Base-by-base conservation (phyloP, 2,797 vertebrate species). In the Scarus forsteni region DNA sequence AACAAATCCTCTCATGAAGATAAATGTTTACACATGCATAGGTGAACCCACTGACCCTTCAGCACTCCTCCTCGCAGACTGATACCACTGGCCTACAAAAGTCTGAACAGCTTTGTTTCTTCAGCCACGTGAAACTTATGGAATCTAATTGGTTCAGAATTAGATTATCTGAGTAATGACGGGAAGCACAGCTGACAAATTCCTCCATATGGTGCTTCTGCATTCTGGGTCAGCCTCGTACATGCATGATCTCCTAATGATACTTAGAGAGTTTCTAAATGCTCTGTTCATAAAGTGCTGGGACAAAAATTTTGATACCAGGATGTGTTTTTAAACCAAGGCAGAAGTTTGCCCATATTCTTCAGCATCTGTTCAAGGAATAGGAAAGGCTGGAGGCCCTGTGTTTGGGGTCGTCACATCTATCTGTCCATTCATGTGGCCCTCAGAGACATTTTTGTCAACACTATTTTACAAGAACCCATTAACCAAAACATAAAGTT, bases 81-180 rank as follows among this genome's bases (percentile, higher is more conserved):
- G 65, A 67, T 52, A 62, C n/a, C 56, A 10, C 27, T 8, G 34
- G 16, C 51, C 38, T 10, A 59, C 27, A 27, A 27, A 27, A 75
- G 53, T 43, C 57, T 50, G 66, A 73, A 70, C 38, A 1, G 55
- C 60, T 49, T 56, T 38, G 12, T 63, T 78, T 42, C 62, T 65
- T 2, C 1, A 49, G 57, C 53, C 66, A 80, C 15, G 16, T 69
- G 75, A 83, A 55, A 59, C 48, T 74, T 44, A 62, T 62, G 38
- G 50, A 59, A 71, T 83, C 27, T 68, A 34, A 82, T 82, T 77
- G 76, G 60, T 50, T 55, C 59, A 66, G 12, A 58, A 85, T 83
- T 80, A 51, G 58, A 81, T 86, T 81, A 77, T 61, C 50, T 42
- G n/a, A 62, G 60, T 57, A 77, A 71, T 77, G 53, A 75, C 73